phyloP scores from a whole-genome alignment of 2,113 vertebrate genomes.

The Brachionichthys hirsutus region DNA sequence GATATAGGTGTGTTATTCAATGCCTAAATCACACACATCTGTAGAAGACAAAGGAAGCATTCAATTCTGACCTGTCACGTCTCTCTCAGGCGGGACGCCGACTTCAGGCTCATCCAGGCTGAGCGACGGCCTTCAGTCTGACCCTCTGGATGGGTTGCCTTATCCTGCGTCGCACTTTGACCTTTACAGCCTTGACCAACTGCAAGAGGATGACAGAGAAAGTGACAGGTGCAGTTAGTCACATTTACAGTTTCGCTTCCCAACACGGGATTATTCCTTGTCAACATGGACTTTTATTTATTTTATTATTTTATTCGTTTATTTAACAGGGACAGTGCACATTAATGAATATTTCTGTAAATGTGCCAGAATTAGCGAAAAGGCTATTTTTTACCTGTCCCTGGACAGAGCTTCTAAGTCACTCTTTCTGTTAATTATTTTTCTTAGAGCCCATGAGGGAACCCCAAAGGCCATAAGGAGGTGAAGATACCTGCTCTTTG shows the following conservation, averaged over 20 bases:
- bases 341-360: too few relatives aligned
- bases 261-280: neutral
- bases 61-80: neutral
- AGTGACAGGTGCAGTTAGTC: slow-evolving; percentile 82
- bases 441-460: slow-evolving; percentile 65
- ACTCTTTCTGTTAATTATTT: neutral
- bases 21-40: neutral
- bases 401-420: too few relatives aligned
- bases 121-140: slow-evolving; percentile 78
- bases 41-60: neutral
- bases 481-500: slow-evolving; percentile 28
- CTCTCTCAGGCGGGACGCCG: slow-evolving; percentile 25
- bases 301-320: too few relatives aligned
- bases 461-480: slow-evolving; percentile 69
- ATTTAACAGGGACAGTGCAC: too few relatives aligned
- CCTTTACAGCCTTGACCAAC: slow-evolving; percentile 82
- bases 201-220: slow-evolving; percentile 91
- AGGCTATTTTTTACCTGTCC: too few relatives aligned
- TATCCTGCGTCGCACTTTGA: slow-evolving; percentile 83
- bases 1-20: slow-evolving; percentile 62
- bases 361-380: too few relatives aligned
- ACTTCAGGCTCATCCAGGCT: slow-evolving; percentile 73
- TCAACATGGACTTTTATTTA: too few relatives aligned
- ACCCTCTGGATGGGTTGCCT: slow-evolving; percentile 79
- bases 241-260: neutral